Conservation (phyloP, 1,140 invertebrate genomes). For the Drosophila seguyi region DNA sequence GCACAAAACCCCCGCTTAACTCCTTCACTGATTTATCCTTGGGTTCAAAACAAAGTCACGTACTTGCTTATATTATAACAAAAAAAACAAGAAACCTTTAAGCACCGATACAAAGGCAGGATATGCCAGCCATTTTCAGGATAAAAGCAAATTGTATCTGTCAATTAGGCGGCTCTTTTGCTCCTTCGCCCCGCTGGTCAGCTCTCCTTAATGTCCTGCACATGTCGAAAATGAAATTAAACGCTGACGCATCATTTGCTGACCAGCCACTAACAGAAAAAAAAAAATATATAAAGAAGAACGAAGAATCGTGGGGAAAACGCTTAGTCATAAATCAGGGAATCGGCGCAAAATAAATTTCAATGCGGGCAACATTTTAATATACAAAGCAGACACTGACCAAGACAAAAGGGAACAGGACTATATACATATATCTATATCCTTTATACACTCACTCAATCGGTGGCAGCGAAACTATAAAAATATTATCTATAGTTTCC, state of each 20-base stretch:
- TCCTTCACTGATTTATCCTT: slow-evolving; percentile 18
- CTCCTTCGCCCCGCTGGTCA: background rate
- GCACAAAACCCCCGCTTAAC: background rate
- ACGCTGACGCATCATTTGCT: slow-evolving; percentile 76
- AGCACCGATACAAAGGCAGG: slow-evolving; percentile 4
- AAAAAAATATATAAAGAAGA: background rate
- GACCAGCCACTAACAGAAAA: slow-evolving; percentile 35
- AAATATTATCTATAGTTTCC: slow-evolving; percentile 85
- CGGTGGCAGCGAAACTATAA: slow-evolving; percentile 67
- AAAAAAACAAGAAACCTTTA: slow-evolving; percentile 1
- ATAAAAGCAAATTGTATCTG: slow-evolving; percentile 40
- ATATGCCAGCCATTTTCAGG: background rate
- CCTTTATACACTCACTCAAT: slow-evolving; percentile 42
- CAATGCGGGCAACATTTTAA: slow-evolving; percentile 73
- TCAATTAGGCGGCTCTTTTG: slow-evolving; percentile 52
- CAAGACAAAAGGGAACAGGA: slow-evolving; percentile 12
- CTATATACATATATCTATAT: background rate
- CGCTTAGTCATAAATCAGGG: slow-evolving; percentile 74
- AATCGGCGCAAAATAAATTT: slow-evolving; percentile 76
- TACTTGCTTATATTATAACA: background rate
- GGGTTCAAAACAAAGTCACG: slow-evolving; percentile 22
- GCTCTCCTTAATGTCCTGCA: slow-evolving; percentile 60
- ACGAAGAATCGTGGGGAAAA: slow-evolving; percentile 32
- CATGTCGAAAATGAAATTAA: slow-evolving; percentile 64
- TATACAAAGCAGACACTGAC: slow-evolving; percentile 65